phyloP scores from a whole-genome alignment of 2,888 invertebrate species.

The Sturmia bella region DNA sequence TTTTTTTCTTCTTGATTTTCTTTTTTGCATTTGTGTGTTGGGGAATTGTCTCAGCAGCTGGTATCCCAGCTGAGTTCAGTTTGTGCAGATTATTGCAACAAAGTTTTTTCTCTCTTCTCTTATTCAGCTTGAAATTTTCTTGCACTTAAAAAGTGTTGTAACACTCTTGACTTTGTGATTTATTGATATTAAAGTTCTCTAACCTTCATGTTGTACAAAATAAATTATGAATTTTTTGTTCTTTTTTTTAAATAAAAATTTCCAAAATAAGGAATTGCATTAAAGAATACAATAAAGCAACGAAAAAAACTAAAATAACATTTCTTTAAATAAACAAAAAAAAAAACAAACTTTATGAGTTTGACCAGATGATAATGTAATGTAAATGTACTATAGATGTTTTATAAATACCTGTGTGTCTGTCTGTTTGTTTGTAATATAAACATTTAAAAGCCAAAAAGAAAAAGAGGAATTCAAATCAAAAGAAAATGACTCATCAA shows the following conservation, averaged over 20 bases:
- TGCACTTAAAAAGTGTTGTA: conserved; percentile 24
- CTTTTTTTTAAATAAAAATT: background rate
- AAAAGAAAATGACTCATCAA: conserved; percentile 37
- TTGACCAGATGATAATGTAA: conserved; percentile 27
- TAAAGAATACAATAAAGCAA: conserved; percentile 1
- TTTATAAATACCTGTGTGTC: conserved; percentile 19
- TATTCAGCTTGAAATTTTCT: background rate
- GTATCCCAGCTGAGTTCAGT: background rate
- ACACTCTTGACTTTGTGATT: conserved; percentile 12
- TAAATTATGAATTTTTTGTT: conserved; percentile 24
- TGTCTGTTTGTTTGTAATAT: conserved; percentile 4
- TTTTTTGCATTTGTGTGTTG: background rate
- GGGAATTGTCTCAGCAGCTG: background rate
- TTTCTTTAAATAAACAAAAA: conserved; percentile 30
- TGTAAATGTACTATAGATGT: conserved; percentile 1
- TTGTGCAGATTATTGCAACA: background rate
- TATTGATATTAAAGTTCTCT: conserved; percentile 4
- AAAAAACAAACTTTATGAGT: conserved; percentile 12
- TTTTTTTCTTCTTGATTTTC: background rate
- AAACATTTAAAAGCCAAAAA: background rate
- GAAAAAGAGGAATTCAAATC: background rate
- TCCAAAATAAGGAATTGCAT: background rate
- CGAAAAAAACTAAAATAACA: conserved; percentile 18
- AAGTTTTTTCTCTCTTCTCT: conserved; percentile 20
- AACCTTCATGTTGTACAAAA: conserved; percentile 2